Base-by-base conservation (phyloP, 2,888 invertebrate genomes). In the Saturnia pavonia region DNA sequence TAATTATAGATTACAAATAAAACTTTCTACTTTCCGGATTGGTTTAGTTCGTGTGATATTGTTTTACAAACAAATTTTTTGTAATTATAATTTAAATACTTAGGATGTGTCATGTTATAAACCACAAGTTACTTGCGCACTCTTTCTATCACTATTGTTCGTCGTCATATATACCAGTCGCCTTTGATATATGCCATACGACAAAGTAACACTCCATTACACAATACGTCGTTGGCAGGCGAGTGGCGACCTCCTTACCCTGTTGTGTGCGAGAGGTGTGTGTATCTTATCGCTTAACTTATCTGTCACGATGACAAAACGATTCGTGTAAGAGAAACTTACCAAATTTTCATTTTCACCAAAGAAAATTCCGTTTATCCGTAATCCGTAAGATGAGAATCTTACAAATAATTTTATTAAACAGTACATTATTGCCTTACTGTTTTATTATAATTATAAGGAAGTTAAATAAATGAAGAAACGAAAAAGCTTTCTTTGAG, bases 191-290 rank as follows among this genome's bases (percentile, higher is more conserved):
- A 2, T 65, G n/a, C 65, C 65, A n/a, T n/a, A 40, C 2, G n/a
- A 65, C 40, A 65, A 65, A 40, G 65, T 65, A 65, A 65, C 65
- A 65, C 65, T 65, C 43, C 69, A 70, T 70, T 70, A 48, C 68
- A 51, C 57, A 48, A 71, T 75, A 75, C 75, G 73, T 73, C 74
- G 80, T 78, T 77, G 77, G 76, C 74, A 78, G 74, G 76, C 80
- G 43, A 9, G 1, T 14, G 43, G 43, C 43, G 80, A 74, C 75
- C 79, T 75, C 69, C 74, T 73, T 75, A 65, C 57, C 57, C 57
- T 60, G 57, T 60, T 60, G 57, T 60, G 57, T 60, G 6, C 27
- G 12, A 57, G 57, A 25, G 22, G 57, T 57, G 57, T 60, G 57
- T 60, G 57, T 60, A 60, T 60, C 25, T 27, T 60, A 27, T 60